These are phyloP conservation scores for Tetranychus cinnabarinus DNA, from an alignment of 1,140 invertebrate genomes.

Conservation along the genomic window DNA sequence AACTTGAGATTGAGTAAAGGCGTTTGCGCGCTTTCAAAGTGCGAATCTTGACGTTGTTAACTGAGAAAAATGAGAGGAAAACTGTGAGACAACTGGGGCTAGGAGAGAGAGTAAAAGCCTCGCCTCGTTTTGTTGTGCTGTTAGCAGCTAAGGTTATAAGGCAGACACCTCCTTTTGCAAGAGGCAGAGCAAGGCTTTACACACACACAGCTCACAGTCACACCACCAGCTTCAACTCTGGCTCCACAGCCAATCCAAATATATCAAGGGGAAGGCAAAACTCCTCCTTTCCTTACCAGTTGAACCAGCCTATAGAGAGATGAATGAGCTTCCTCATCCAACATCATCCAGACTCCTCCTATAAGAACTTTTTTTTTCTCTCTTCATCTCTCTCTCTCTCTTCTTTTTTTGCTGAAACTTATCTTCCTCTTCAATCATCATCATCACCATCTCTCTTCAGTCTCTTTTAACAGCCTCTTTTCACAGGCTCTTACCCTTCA, in stretches of 20 bases:
- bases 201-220: not conserved
- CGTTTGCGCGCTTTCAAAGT: not conserved
- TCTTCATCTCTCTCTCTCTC: not conserved
- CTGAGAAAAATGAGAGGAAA: not conserved
- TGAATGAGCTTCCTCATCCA: not conserved
- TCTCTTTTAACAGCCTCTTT: not conserved
- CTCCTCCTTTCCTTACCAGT: too few relatives aligned
- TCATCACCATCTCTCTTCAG: not conserved
- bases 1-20: not conserved
- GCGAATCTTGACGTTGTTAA: not conserved
- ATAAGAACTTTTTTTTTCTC: not conserved
- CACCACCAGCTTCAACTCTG: not conserved
- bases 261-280: too few relatives aligned
- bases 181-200: not conserved
- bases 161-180: not conserved
- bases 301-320: not conserved
- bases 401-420: not conserved
- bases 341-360: not conserved
- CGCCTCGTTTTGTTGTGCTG: not conserved
- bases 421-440: not conserved
- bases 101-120: not conserved
- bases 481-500: not conserved
- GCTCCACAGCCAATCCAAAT: not conserved
- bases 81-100: not conserved
- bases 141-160: not conserved